Conservation (phyloP, 2,113 vertebrate genomes). For the Catagonus wagneri region DNA sequence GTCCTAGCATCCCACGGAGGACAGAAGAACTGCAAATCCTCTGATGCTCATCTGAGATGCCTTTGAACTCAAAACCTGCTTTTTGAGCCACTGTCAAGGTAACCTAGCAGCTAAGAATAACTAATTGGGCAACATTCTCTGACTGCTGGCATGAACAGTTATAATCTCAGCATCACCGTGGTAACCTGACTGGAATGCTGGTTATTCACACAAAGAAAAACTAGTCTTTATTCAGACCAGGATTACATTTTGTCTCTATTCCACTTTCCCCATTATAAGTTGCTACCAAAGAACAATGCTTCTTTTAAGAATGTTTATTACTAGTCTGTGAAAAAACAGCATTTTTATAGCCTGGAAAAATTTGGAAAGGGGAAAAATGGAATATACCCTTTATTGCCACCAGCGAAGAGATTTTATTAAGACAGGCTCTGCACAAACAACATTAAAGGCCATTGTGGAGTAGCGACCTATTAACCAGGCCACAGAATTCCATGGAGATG, state of each 20-base stretch:
- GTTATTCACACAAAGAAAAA: conserved; percentile 68
- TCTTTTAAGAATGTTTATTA: conserved; percentile 58
- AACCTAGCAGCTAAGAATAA: conserved; percentile 70
- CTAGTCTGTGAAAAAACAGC: neutral
- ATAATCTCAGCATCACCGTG: conserved; percentile 71
- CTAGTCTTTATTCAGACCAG: conserved; percentile 57
- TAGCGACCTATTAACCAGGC: neutral
- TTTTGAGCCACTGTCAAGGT: conserved; percentile 75
- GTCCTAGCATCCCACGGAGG: neutral
- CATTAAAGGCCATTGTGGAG: neutral
- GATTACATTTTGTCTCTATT: neutral
- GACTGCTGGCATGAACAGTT: conserved; percentile 64
- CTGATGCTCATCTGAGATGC: neutral
- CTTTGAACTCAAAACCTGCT: conserved; percentile 57
- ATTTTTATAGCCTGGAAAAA: conserved; percentile 24
- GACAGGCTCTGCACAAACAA: neutral
- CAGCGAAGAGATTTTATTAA: conserved; percentile 33
- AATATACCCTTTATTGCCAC: neutral
- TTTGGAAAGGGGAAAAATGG: neutral
- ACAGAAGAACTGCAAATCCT: neutral
- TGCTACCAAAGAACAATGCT: neutral
- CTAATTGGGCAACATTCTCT: conserved; percentile 69
- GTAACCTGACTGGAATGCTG: conserved; percentile 66
- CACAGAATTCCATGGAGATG: neutral
- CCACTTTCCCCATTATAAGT: conserved; percentile 44